A percentile compares a stretch with the other conserved stretches of the same genome.
Conservation (phyloP, 92 coral and sea anemone species). For the Palythoa grandiflora region DNA sequence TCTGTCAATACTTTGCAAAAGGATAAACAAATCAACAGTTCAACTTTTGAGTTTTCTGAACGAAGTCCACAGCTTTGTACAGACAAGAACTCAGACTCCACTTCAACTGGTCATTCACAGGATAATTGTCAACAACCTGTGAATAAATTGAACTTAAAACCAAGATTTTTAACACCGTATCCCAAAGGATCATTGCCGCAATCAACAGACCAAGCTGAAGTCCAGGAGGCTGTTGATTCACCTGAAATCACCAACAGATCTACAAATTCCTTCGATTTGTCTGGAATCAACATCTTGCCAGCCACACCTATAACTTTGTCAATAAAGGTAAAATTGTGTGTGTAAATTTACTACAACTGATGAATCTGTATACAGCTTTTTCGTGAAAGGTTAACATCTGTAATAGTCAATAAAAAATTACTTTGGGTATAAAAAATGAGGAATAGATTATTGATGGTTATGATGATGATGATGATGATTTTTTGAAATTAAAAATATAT, state of each 20-base stretch:
- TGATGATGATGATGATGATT: too few species aligned
- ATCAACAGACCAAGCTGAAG: background rate
- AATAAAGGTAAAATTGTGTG: constrained; percentile 17
- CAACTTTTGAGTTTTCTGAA: background rate
- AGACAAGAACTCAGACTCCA: background rate
- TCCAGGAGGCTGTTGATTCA: background rate
- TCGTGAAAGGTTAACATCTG: too few species aligned
- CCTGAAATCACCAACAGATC: background rate
- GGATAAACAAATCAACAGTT: background rate
- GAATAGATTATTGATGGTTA: too few species aligned
- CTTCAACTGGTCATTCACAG: background rate
- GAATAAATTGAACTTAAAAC: background rate
- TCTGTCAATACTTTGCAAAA: background rate
- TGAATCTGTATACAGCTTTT: too few species aligned
- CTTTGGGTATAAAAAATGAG: too few species aligned
- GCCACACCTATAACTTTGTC: constrained; percentile 1
- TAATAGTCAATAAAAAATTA: too few species aligned
- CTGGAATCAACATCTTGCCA: constrained; percentile 13
- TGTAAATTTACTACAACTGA: background rate
- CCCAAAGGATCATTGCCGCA: constrained; percentile 26
- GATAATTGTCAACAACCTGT: background rate
- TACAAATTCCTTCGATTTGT: constrained; percentile 4
- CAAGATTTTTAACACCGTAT: constrained; percentile 37
- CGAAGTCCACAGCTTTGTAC: constrained; percentile 21
- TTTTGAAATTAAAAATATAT: too few species aligned